Evolutionary conservation across 2,888 invertebrate species (phyloP).

Genomic region (Cheilosia vernalis): DNA sequence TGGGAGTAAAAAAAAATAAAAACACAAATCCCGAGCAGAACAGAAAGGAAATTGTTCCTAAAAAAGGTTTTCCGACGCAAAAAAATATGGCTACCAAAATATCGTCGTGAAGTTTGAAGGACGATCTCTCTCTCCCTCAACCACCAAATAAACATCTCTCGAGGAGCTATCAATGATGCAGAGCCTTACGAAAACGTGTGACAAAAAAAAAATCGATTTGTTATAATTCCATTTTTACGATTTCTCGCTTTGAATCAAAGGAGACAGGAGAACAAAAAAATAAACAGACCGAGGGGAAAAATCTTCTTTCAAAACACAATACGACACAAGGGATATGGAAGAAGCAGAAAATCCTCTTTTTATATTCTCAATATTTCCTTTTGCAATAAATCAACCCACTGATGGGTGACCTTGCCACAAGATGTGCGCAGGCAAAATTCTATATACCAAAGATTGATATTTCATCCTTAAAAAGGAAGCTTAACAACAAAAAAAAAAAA

Average conservation of each 20-base stretch:
- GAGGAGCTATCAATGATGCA: slow-evolving; percentile 16
- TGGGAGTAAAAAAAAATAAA: not conserved
- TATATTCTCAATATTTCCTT: slow-evolving; percentile 24
- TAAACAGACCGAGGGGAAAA: slow-evolving; percentile 4
- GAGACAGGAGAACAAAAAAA: slow-evolving; percentile 1
- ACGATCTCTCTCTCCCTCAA: slow-evolving; percentile 1
- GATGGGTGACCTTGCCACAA: slow-evolving; percentile 58
- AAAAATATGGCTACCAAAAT: slow-evolving; percentile 1
- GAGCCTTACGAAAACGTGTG: slow-evolving; percentile 2
- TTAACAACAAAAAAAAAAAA: not conserved
- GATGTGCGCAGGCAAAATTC: slow-evolving; percentile 20
- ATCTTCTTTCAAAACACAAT: not conserved
- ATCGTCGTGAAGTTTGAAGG: slow-evolving; percentile 30
- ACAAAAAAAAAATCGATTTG: slow-evolving; percentile 46
- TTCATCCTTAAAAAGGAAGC: slow-evolving; percentile 40
- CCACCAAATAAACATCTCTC: not conserved
- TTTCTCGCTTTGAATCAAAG: slow-evolving; percentile 11
- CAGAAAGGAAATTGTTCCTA: slow-evolving; percentile 20
- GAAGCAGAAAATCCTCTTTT: slow-evolving; percentile 25
- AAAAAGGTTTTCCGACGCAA: not conserved
- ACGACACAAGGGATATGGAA: too few species aligned
- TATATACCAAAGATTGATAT: slow-evolving; percentile 38
- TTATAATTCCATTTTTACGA: slow-evolving; percentile 34
- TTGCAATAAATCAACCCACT: slow-evolving; percentile 51
- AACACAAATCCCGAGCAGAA: not conserved